phyloP scores from a whole-genome alignment of 2,113 vertebrate species.

The Poeciliopsis prolifica region DNA sequence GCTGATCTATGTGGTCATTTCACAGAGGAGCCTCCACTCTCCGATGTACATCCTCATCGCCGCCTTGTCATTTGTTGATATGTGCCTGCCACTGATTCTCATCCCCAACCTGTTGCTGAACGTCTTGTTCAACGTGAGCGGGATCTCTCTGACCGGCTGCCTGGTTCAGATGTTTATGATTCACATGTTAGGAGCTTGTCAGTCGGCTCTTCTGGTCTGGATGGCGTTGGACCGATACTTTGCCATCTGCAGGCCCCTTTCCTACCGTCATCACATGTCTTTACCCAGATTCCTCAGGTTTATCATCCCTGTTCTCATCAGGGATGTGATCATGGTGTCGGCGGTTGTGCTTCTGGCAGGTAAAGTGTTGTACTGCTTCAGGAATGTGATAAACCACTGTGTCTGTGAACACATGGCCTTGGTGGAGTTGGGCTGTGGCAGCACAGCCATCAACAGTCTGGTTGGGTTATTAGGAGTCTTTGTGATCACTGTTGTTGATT shows the following conservation, averaged over 20 bases:
- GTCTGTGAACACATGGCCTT: conserved; percentile 65
- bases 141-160: conserved; percentile 41
- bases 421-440: conserved; percentile 51
- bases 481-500: conserved; percentile 13
- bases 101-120: conserved; percentile 38
- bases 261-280: conserved; percentile 30
- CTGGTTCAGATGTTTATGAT: conserved; percentile 37
- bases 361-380: conserved; percentile 18
- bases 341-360: conserved; percentile 20
- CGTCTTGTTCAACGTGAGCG: conserved; percentile 43
- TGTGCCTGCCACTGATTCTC: too few relatives aligned
- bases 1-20: too few relatives aligned
- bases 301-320: background rate
- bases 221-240: conserved; percentile 57
- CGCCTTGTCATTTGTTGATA: too few relatives aligned
- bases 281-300: conserved; percentile 11
- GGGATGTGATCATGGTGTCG: background rate
- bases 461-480: background rate
- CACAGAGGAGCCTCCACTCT: too few relatives aligned
- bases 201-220: conserved; percentile 31
- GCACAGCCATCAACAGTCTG: conserved; percentile 29
- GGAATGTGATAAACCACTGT: conserved; percentile 30
- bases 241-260: conserved; percentile 44
- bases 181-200: conserved; percentile 14
- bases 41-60: too few relatives aligned